phyloP scores from a whole-genome alignment of 2,888 invertebrate species.

The Cryptosula pallasiana region DNA sequence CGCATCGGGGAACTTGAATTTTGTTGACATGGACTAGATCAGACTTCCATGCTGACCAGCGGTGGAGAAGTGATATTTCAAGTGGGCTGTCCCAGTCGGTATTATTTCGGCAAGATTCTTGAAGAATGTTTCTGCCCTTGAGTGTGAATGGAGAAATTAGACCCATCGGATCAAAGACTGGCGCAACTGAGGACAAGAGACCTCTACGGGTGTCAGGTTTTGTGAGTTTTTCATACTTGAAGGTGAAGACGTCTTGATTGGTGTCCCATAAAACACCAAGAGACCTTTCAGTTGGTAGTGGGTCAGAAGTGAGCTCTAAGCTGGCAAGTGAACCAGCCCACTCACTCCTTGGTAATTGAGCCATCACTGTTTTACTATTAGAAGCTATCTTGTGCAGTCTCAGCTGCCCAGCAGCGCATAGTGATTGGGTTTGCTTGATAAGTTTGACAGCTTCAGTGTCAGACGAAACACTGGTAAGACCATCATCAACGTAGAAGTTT shows the following conservation, averaged over 20 bases:
- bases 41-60: not conserved
- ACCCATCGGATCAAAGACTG: constrained; percentile 32
- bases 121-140: constrained; percentile 25
- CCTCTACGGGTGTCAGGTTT: constrained; percentile 30
- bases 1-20: not conserved
- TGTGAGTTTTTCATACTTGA: constrained; percentile 25
- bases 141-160: constrained; percentile 30
- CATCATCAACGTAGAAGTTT: constrained; percentile 5
- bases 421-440: not conserved
- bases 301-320: constrained; percentile 22
- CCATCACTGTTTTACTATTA: not conserved
- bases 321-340: not conserved
- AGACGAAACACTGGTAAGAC: not conserved
- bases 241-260: constrained; percentile 29
- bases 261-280: constrained; percentile 32
- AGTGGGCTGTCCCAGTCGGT: constrained; percentile 25
- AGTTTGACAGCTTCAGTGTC: not conserved
- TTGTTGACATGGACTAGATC: not conserved
- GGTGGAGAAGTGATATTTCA: not conserved
- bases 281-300: constrained; percentile 28
- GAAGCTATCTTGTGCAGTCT: constrained; percentile 5
- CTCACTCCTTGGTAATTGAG: constrained; percentile 3
- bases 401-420: not conserved
- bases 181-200: constrained; percentile 29
- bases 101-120: constrained; percentile 26